Percentiles rank a stretch among this genome's conserved stretches.
Conservation (phyloP, 2,888 invertebrate genomes). For the Nomada hirtipes region DNA sequence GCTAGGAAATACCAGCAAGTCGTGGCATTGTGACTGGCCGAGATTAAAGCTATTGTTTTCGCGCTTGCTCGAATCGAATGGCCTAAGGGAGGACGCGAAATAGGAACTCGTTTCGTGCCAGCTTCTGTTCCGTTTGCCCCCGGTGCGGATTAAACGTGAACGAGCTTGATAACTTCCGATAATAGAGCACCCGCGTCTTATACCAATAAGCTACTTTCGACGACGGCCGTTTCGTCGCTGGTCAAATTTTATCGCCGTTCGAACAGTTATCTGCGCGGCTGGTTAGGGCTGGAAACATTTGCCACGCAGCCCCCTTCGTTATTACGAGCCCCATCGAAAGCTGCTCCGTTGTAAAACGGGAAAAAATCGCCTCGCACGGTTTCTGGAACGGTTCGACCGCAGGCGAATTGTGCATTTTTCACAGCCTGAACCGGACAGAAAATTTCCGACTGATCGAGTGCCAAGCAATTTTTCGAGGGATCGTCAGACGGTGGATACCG, state of each 20-base stretch:
- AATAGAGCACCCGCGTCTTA: conserved; percentile 48
- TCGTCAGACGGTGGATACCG: conserved; percentile 30
- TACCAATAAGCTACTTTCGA: conserved; percentile 17
- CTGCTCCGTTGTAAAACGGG: not conserved
- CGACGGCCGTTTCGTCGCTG: not conserved
- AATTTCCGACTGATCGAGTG: not conserved
- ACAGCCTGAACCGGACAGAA: not conserved
- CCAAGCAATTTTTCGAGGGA: conserved; percentile 17
- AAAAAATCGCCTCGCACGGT: not conserved
- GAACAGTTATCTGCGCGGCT: conserved; percentile 1
- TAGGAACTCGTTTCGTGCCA: conserved; percentile 55
- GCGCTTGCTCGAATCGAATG: conserved; percentile 66
- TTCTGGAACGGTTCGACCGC: not conserved
- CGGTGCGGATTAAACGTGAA: conserved; percentile 25
- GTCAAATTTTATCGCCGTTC: conserved; percentile 25
- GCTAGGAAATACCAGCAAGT: conserved; percentile 64
- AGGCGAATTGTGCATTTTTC: conserved; percentile 27
- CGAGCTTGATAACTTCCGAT: conserved; percentile 63
- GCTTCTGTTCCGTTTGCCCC: conserved; percentile 34
- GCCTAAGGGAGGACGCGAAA: conserved; percentile 50
- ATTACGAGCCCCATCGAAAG: conserved; percentile 6
- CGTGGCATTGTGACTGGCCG: conserved; percentile 70
- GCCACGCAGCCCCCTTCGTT: conserved; percentile 5
- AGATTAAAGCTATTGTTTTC: conserved; percentile 75
- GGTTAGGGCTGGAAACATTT: conserved; percentile 29